Base-by-base conservation (phyloP, 2,797 vertebrate species). In the Sparidentex hasta region DNA sequence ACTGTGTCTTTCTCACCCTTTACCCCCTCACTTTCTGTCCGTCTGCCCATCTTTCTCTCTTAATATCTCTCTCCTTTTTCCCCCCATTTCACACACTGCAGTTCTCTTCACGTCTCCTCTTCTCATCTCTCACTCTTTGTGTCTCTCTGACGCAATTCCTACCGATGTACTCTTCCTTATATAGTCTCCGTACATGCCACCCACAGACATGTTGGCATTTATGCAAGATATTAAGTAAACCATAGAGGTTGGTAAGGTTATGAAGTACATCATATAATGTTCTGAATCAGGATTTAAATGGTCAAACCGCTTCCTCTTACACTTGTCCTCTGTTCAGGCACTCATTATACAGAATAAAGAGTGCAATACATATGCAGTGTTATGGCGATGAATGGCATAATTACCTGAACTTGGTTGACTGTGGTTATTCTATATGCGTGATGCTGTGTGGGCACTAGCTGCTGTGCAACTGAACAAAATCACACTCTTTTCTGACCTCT, bases 1-100 rank as follows among this genome's bases (percentile, higher is more conserved):
- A 64, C 73, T 69, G 65, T 41, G 5, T 55, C 69, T 62, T 20
- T 71, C 61, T 71, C 76, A 46, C 68, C 61, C 59, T 70, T 65
- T 48, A 64, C 46, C 47, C 64, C 64, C 67, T 64, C 57, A 71
- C 70, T 54, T 67, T 74, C 62, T 65, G 27, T 12, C 25, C 1
- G 11, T 65, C 48, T 11, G 4, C 79, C 33, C 55, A 71, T 71
- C 65, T 57, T 57, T 68, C 74, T 75, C 29, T 61, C 54, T 62
- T 23, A 65, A 68, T 27, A 2, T 76, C 43, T 46, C 48, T 62
- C 54, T 44, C 17, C 25, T 41, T 58, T 76, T 66, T 41, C 9
- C 4, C 43, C 0, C 12, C 20, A 18, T 52, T 68, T 63, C 43
- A 48, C 25, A 41, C 21, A 50, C 44, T 57, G 7, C 25, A 50